These are phyloP conservation scores for Cephus sareptanus DNA, from an alignment of 2,888 invertebrate genomes.

Conservation along the genomic window DNA sequence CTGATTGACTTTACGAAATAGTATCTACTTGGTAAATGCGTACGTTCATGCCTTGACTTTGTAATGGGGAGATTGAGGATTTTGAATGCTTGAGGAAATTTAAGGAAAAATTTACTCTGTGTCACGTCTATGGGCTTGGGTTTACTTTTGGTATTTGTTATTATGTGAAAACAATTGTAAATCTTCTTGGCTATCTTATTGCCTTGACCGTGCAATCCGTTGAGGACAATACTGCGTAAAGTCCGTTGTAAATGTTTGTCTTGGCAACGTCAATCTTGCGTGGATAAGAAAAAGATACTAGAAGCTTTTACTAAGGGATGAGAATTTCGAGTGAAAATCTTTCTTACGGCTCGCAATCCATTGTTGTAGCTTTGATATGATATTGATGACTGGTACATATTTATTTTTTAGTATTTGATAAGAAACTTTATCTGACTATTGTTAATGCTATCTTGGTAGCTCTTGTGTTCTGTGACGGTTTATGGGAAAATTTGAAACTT, in stretches of 20 bases:
- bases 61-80: too few relatives aligned
- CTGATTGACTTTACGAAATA: too few relatives aligned
- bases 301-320: neutral
- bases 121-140: too few relatives aligned
- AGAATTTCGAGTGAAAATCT: neutral
- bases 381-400: neutral
- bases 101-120: too few relatives aligned
- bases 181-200: neutral
- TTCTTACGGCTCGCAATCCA: neutral
- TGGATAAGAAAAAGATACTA: neutral
- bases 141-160: too few relatives aligned
- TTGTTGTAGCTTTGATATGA: neutral
- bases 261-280: neutral
- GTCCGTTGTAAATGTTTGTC: neutral
- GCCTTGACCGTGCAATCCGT: neutral
- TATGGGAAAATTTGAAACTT: neutral
- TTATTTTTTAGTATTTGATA: neutral
- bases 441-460: too few relatives aligned
- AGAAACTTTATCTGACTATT: neutral
- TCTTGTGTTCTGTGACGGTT: neutral
- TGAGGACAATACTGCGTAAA: neutral
- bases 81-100: too few relatives aligned
- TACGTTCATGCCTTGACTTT: too few relatives aligned
- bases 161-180: too few relatives aligned
- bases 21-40: too few relatives aligned